Evolutionary conservation across 2,888 invertebrate genomes (phyloP), one percentile per base, ranked within the genome.

Genomic region (Aspidiotus destructor): DNA sequence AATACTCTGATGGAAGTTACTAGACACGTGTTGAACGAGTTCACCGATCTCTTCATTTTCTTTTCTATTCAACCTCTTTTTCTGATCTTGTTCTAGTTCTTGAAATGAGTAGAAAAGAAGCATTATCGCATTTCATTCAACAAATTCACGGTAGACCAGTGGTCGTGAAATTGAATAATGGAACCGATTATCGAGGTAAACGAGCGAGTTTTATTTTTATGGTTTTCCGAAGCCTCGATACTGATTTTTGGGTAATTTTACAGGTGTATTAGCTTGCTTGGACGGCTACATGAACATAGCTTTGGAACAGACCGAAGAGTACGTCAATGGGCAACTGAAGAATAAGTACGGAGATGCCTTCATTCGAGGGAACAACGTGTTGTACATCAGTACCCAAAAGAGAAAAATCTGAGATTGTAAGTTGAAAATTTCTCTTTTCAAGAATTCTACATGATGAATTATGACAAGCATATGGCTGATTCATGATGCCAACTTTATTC

Each of bases 201-300:
- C 76, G 8, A 9, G 44, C 16, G 16, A 28, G 57, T 52, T 48
- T 16, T 8, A 9, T 64, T 7, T 60, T 62, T 8, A 55, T 9
- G n/a, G 60, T 41, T 52, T 41, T 16, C 41, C 8, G n/a, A 62
- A 55, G 57, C 28, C 10, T 0, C 17, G 44, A 17, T 42, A 54
- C 11, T 48, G 2, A 11, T 48, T n/a, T 11, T 48, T 48, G 10
- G 8, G 48, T n/a, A 13, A 13, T 13, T 48, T 48, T 48, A n/a
- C 70, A 96, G 97, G 98, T 74, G 97, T 99, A 7, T 79, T 99
- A 68, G 96, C 97, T 0, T 98, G 98, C 77, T 79, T 99, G 13
- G 99, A 99, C 79, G 99, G 99, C 11, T 99, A 99, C 80, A 98
- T 99, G 98, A 99, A 99, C 79, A 99, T 99, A 75, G 98, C 98